These are phyloP conservation scores for Tinea semifulvella DNA, from an alignment of 2,888 invertebrate genomes.

Conservation along the genomic window DNA sequence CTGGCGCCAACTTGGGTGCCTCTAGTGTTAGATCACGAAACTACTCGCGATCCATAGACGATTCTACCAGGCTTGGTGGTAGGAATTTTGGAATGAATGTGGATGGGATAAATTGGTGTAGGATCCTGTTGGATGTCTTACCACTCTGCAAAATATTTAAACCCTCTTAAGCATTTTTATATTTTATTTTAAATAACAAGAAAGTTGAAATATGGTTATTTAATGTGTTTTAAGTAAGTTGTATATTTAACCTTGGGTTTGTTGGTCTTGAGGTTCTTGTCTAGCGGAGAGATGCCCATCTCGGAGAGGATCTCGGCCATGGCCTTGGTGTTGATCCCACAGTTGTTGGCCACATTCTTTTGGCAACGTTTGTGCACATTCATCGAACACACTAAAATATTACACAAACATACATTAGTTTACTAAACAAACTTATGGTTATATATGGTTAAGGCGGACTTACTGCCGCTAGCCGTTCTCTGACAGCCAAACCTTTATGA, in stretches of 20 bases:
- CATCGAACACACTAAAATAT: slow-evolving; percentile 83
- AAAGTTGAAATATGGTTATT: neutral
- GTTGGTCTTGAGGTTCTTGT: slow-evolving; percentile 75
- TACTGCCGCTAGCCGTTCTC: too few species aligned
- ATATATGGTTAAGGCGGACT: too few species aligned
- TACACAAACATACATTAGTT: slow-evolving; percentile 14
- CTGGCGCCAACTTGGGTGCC: too few species aligned
- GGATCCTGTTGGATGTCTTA: too few species aligned
- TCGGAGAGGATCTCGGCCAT: slow-evolving; percentile 93
- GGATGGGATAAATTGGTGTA: too few species aligned
- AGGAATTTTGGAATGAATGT: too few species aligned
- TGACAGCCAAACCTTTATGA: too few species aligned
- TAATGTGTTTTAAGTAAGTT: neutral
- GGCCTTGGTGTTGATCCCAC: slow-evolving; percentile 96
- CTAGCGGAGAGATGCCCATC: slow-evolving; percentile 92
- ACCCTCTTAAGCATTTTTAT: neutral
- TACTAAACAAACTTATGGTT: too few species aligned
- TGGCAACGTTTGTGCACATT: slow-evolving; percentile 99
- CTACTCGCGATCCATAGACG: too few species aligned
- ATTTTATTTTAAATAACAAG: too few species aligned
- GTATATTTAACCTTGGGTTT: slow-evolving; percentile 45
- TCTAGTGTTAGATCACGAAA: too few species aligned
- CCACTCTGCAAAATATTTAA: neutral
- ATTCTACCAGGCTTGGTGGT: too few species aligned
- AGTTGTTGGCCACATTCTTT: slow-evolving; percentile 99